phyloP scores from a whole-genome alignment of 2,113 vertebrate species.

The Ochotona princeps region DNA sequence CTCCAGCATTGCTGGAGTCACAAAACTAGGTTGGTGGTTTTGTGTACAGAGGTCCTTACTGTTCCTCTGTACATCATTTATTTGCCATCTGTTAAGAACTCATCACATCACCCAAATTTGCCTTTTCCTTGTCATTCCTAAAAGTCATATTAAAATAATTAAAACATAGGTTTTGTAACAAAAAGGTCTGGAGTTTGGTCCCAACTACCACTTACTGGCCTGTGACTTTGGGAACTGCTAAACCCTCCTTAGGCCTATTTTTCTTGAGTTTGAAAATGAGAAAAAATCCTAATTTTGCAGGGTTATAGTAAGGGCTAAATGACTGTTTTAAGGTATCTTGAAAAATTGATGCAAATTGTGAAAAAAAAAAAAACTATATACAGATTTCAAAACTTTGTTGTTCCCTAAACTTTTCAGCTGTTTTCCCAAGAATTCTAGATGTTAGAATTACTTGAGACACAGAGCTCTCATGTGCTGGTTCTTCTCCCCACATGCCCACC shows the following conservation, averaged over 20 bases:
- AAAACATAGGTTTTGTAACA: constrained; percentile 33
- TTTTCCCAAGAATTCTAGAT: too few species aligned
- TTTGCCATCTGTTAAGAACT: neutral
- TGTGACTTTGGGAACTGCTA: neutral
- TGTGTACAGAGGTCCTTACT: constrained; percentile 5
- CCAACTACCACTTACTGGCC: neutral
- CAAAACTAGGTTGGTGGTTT: constrained; percentile 6
- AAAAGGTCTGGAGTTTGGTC: constrained; percentile 9
- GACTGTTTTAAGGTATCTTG: neutral
- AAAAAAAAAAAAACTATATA: too few species aligned
- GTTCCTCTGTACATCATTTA: neutral
- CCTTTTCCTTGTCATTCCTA: neutral
- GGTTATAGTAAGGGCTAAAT: neutral
- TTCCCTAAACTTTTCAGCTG: too few species aligned
- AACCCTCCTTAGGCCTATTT: neutral
- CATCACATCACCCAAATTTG: neutral
- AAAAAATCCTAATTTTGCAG: neutral
- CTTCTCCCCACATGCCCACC: too few species aligned
- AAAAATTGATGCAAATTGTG: too few species aligned
- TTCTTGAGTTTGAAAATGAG: constrained; percentile 15
- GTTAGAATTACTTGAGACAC: too few species aligned
- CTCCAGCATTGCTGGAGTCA: neutral
- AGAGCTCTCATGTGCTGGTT: too few species aligned
- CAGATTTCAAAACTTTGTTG: too few species aligned
- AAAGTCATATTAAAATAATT: constrained; percentile 20